Evolutionary conservation across 2,888 invertebrate genomes (phyloP).

Genomic region (Aleiodes alternator): DNA sequence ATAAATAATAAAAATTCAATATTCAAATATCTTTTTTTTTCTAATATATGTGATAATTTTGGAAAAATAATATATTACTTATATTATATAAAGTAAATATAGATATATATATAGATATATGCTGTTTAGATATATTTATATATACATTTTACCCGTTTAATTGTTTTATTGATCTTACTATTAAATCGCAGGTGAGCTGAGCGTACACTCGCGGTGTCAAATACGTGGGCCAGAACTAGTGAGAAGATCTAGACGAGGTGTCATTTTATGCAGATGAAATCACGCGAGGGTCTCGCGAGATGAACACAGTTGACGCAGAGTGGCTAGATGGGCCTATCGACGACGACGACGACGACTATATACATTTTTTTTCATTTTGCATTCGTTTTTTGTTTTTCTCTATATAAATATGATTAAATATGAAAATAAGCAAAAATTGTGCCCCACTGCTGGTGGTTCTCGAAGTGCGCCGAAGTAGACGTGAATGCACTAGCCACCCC

Average conservation of each 20-base stretch:
- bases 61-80: slow-evolving; percentile 28
- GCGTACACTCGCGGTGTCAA: slow-evolving; percentile 64
- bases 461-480: slow-evolving; percentile 64
- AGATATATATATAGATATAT: slow-evolving; percentile 36
- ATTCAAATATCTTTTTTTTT: slow-evolving; percentile 10
- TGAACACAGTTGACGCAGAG: slow-evolving; percentile 69
- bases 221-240: slow-evolving; percentile 56
- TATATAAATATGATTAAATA: slow-evolving; percentile 24
- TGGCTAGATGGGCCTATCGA: slow-evolving; percentile 65
- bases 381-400: slow-evolving; percentile 17
- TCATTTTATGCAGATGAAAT: slow-evolving; percentile 68
- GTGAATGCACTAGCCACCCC: slow-evolving; percentile 68
- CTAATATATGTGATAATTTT: slow-evolving; percentile 1
- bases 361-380: slow-evolving; percentile 21
- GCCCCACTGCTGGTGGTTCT: slow-evolving; percentile 42
- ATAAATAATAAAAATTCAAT: neutral
- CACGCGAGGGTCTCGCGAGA: slow-evolving; percentile 68
- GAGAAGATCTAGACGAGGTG: slow-evolving; percentile 55
- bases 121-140: slow-evolving; percentile 50
- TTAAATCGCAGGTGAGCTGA: slow-evolving; percentile 55
- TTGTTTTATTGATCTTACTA: slow-evolving; percentile 32
- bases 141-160: slow-evolving; percentile 21
- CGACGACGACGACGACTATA: slow-evolving; percentile 64
- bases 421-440: slow-evolving; percentile 19
- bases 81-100: slow-evolving; percentile 32